A percentile compares a stretch with the other conserved stretches of the same genome.
Conservation (phyloP, 30 jellyfish, hydroid and myxozoan species). For the Pelagia noctiluca region DNA sequence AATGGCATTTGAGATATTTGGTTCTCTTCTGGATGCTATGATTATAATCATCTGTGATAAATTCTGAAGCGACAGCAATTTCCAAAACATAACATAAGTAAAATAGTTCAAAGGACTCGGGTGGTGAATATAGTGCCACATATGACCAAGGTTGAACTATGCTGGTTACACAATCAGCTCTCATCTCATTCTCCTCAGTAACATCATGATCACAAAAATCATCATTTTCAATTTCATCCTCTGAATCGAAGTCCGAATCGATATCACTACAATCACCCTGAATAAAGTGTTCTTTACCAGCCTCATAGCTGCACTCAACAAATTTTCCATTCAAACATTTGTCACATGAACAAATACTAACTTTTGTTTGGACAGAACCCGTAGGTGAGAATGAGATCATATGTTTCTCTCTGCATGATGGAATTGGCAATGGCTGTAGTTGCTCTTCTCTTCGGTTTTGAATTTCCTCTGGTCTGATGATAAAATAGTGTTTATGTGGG, state of each 20-base stretch:
- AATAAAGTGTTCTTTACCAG: not conserved
- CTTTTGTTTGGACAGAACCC: not conserved
- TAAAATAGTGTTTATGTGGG: not conserved
- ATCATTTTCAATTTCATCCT: not conserved
- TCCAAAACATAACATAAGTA: not conserved
- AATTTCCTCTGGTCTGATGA: too few species aligned
- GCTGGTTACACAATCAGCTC: not conserved
- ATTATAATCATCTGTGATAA: not conserved
- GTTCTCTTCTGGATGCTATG: not conserved
- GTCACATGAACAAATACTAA: not conserved
- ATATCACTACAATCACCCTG: not conserved
- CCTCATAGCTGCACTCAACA: not conserved
- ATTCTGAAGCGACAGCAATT: not conserved
- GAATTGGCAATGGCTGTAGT: not conserved
- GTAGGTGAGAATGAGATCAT: not conserved
- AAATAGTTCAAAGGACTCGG: not conserved
- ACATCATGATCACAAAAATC: too few species aligned
- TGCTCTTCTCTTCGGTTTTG: not conserved
- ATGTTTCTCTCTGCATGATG: not conserved
- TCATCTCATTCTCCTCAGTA: too few species aligned
- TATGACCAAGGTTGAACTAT: not conserved
- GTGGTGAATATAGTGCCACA: not conserved
- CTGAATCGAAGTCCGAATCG: not conserved
- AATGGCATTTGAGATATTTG: not conserved
- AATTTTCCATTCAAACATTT: not conserved